phyloP scores from a whole-genome alignment of 2,113 vertebrate species.

The Anseranas semipalmata region DNA sequence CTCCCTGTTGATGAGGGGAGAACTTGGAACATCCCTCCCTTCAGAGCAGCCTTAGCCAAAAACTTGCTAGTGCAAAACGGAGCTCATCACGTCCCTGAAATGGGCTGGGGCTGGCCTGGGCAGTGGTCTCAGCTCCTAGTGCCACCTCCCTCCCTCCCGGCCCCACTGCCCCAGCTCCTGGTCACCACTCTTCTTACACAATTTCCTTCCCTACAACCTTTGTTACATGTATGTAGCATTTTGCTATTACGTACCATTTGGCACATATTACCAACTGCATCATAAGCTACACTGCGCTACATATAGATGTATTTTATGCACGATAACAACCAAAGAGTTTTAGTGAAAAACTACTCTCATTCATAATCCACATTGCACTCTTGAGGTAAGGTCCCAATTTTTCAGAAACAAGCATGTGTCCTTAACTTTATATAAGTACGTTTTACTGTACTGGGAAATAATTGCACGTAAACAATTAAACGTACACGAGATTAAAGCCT shows the following conservation, averaged over 20 bases:
- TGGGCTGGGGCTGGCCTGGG: background rate
- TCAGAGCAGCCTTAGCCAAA: background rate
- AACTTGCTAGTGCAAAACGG: background rate
- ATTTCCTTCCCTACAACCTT: background rate
- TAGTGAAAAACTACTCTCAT: background rate
- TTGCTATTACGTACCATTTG: background rate
- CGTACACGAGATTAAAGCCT: background rate
- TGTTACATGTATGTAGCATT: background rate
- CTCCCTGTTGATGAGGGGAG: background rate
- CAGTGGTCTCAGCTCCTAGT: fast-evolving
- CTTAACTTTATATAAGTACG: background rate
- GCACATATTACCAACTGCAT: background rate
- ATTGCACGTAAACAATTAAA: background rate
- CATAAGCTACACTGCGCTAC: background rate
- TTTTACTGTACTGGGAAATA: background rate
- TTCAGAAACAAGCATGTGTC: background rate
- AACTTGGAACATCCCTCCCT: background rate
- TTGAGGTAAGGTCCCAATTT: background rate
- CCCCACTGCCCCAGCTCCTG: background rate
- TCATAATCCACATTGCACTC: background rate
- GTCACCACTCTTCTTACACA: background rate
- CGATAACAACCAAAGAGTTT: background rate
- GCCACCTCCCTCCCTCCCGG: background rate
- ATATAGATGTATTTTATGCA: background rate
- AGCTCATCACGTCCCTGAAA: background rate